These are phyloP conservation scores for Vultur gryphus DNA, from an alignment of 2,797 vertebrate genomes.

Conservation along the genomic window DNA sequence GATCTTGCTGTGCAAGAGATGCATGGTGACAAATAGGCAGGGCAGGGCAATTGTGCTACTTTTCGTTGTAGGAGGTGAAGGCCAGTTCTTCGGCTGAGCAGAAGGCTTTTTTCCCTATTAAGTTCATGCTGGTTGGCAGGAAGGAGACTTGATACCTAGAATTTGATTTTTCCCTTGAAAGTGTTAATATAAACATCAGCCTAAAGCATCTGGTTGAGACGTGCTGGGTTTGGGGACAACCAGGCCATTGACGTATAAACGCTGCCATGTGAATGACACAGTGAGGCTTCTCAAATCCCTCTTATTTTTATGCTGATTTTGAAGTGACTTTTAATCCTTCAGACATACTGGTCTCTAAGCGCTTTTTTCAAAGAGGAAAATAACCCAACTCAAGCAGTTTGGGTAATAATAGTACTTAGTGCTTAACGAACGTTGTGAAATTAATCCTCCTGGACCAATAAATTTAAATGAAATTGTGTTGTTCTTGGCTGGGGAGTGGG, in stretches of 20 bases:
- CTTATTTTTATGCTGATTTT: constrained; percentile 16
- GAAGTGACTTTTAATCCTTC: constrained; percentile 35
- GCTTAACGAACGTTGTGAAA: neutral
- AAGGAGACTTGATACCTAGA: neutral
- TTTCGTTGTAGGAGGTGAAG: neutral
- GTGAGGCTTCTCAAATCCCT: neutral
- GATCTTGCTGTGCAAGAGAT: neutral
- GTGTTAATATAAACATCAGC: neutral
- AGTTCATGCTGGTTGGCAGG: neutral
- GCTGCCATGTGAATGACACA: neutral
- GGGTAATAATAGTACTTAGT: constrained; percentile 8
- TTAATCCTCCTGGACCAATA: constrained; percentile 7
- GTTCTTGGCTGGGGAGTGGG: neutral
- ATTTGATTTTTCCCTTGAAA: neutral
- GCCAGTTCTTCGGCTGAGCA: neutral
- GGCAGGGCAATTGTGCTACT: neutral
- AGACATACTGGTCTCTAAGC: neutral
- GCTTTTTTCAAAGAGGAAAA: neutral
- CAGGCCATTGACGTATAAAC: fast-evolving
- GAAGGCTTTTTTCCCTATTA: neutral
- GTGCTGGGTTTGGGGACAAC: neutral
- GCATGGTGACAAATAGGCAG: neutral
- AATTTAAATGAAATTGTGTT: neutral
- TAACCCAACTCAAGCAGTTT: neutral
- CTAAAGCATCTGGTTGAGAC: neutral